A percentile compares a stretch with the other conserved stretches of the same genome.
Evolutionary conservation across 2,797 vertebrate genomes (phyloP).

Genomic region (Macropodus opercularis): DNA sequence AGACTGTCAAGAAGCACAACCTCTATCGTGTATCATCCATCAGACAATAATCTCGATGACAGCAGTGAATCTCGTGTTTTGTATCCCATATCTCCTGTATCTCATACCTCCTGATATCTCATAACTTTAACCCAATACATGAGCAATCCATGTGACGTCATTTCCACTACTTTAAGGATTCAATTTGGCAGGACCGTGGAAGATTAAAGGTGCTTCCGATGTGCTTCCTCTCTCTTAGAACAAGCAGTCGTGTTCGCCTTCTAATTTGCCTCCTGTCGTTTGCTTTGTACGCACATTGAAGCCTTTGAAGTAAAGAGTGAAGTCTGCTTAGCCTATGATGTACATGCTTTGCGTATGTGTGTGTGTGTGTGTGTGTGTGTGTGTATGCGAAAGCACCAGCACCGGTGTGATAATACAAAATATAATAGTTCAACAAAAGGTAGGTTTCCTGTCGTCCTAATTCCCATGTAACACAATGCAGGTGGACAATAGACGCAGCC

Average conservation of each 20-base stretch:
- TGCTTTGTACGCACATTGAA: slow-evolving; percentile 54
- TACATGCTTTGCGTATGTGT: slow-evolving; percentile 27
- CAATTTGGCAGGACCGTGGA: slow-evolving; percentile 44
- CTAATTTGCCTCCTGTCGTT: slow-evolving; percentile 73
- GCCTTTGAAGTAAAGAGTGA: slow-evolving; percentile 70
- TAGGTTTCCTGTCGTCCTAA: slow-evolving; percentile 77
- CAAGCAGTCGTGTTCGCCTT: slow-evolving; percentile 60
- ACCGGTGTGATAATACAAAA: slow-evolving; percentile 64
- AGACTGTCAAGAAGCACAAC: slow-evolving; percentile 43
- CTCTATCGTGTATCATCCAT: slow-evolving; percentile 9
- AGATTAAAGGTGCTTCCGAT: slow-evolving; percentile 72
- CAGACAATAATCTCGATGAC: slow-evolving; percentile 38
- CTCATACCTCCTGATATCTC: slow-evolving; percentile 24
- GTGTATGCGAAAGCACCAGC: slow-evolving; percentile 15
- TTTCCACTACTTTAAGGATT: slow-evolving; percentile 51
- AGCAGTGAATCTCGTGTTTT: slow-evolving; percentile 30
- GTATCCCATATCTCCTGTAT: no score
- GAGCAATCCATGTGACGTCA: slow-evolving; percentile 50
- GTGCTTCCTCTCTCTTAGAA: slow-evolving; percentile 68
- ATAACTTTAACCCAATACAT: not conserved
- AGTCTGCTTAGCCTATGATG: slow-evolving; percentile 40
- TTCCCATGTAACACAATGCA: slow-evolving; percentile 84
- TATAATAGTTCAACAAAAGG: slow-evolving; percentile 70
- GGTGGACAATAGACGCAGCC: slow-evolving; percentile 61
- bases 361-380: slow-evolving; percentile 19